These are phyloP conservation scores for Molorchus minor DNA, from an alignment of 2,888 invertebrate genomes.

Conservation along the genomic window DNA sequence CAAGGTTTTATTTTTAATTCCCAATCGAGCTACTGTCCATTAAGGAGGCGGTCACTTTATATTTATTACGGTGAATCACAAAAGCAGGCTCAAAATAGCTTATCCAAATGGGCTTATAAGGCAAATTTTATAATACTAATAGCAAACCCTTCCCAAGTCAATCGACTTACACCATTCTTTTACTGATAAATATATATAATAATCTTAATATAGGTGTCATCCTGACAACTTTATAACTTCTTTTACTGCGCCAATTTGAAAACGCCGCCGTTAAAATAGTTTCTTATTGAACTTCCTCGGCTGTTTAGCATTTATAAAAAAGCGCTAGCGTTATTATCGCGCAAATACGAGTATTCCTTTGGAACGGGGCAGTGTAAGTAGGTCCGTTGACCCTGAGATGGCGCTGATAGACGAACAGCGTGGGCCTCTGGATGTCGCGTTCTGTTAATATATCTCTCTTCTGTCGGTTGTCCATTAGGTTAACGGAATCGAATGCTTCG, in stretches of 20 bases:
- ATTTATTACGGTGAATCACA: not conserved
- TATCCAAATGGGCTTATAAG: not conserved
- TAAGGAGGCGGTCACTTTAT: too few relatives aligned
- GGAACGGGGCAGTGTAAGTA: constrained; percentile 18
- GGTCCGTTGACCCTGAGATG: constrained; percentile 56
- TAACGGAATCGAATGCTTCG: constrained; percentile 47
- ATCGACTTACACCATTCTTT: not conserved
- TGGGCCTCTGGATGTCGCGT: constrained; percentile 55
- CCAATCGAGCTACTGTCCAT: too few relatives aligned
- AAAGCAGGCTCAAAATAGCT: not conserved
- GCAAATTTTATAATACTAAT: not conserved
- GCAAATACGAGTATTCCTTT: constrained; percentile 16
- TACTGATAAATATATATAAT: not conserved
- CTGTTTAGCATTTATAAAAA: constrained; percentile 20
- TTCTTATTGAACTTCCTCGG: not conserved
- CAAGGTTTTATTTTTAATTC: too few relatives aligned
- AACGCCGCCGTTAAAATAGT: not conserved
- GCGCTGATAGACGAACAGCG: constrained; percentile 55
- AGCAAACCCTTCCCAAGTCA: not conserved
- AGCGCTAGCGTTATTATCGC: constrained; percentile 22
- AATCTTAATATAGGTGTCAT: not conserved
- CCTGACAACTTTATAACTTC: not conserved
- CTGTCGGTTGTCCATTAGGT: constrained; percentile 44
- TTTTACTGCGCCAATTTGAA: not conserved
- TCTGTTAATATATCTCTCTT: constrained; percentile 52